These are phyloP conservation scores for Sminthurides bifidus DNA, from an alignment of 1,140 invertebrate species.

Conservation along the genomic window DNA sequence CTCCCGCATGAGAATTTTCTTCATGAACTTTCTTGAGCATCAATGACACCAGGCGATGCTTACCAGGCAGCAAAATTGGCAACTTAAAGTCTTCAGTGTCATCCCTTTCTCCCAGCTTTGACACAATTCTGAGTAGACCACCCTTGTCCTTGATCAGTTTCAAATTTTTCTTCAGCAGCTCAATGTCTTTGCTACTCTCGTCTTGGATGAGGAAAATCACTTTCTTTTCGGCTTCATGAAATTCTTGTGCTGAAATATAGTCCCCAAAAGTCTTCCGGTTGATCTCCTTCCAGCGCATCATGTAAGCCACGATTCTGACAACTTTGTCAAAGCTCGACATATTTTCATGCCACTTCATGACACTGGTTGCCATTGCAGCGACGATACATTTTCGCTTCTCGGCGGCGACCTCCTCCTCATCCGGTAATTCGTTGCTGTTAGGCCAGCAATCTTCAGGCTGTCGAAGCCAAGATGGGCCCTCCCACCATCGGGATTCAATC, in stretches of 20 bases:
- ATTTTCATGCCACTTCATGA: background rate
- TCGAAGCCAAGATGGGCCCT: constrained; percentile 7
- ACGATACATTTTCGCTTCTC: constrained; percentile 6
- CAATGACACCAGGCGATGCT: constrained; percentile 24
- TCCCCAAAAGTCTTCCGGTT: background rate
- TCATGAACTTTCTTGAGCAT: constrained; percentile 30
- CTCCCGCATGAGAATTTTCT: constrained; percentile 15
- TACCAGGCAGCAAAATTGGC: constrained; percentile 32
- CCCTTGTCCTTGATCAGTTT: background rate
- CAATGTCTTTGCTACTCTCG: background rate
- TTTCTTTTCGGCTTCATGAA: background rate
- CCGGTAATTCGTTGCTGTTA: background rate
- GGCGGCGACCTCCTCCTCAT: background rate
- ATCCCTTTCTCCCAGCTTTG: background rate
- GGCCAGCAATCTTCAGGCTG: constrained; percentile 2
- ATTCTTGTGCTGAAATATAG: background rate
- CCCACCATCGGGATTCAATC: constrained; percentile 8
- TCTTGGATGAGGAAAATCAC: background rate
- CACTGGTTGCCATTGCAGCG: background rate
- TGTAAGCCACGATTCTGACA: background rate
- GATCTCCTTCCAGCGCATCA: background rate
- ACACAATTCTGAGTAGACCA: constrained; percentile 1
- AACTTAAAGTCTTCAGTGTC: constrained; percentile 5
- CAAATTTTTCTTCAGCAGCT: background rate
- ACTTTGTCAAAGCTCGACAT: background rate